These are phyloP conservation scores for Drosophila bunnanda DNA, from an alignment of 2,888 invertebrate genomes.

Conservation along the genomic window DNA sequence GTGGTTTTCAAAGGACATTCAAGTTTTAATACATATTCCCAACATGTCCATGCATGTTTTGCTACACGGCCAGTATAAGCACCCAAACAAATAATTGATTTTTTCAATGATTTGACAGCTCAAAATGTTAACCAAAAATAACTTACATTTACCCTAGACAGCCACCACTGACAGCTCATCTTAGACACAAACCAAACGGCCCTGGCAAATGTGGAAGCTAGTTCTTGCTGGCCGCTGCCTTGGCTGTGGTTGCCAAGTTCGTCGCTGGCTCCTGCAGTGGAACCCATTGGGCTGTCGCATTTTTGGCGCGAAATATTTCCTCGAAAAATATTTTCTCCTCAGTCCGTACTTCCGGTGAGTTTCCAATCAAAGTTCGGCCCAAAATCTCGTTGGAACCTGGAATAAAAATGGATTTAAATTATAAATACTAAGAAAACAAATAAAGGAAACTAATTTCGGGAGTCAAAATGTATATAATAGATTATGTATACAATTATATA, in stretches of 20 bases:
- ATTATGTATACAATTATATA: too few species aligned
- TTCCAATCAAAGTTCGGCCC: conserved; percentile 86
- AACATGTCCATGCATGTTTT: not conserved
- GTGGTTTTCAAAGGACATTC: not conserved
- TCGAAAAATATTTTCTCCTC: conserved; percentile 86
- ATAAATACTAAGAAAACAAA: not conserved
- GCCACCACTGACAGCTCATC: not conserved
- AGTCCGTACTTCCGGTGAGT: conserved; percentile 83
- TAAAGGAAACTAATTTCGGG: too few species aligned
- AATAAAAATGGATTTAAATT: not conserved
- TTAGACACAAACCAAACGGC: conserved; percentile 37
- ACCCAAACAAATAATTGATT: not conserved
- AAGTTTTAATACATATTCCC: not conserved
- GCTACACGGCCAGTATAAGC: not conserved
- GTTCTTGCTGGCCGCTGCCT: conserved; percentile 60
- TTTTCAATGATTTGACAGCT: not conserved
- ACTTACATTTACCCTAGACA: conserved; percentile 18
- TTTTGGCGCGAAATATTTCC: conserved; percentile 86
- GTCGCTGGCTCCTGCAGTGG: conserved; percentile 85
- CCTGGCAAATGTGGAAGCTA: conserved; percentile 30
- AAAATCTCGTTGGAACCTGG: conserved; percentile 86
- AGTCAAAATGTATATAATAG: too few species aligned
- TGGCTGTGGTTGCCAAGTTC: conserved; percentile 60
- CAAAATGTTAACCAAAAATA: not conserved
- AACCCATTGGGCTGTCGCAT: conserved; percentile 87